These are phyloP conservation scores for Apodemia zela DNA, from an alignment of 2,888 invertebrate species.

Conservation along the genomic window DNA sequence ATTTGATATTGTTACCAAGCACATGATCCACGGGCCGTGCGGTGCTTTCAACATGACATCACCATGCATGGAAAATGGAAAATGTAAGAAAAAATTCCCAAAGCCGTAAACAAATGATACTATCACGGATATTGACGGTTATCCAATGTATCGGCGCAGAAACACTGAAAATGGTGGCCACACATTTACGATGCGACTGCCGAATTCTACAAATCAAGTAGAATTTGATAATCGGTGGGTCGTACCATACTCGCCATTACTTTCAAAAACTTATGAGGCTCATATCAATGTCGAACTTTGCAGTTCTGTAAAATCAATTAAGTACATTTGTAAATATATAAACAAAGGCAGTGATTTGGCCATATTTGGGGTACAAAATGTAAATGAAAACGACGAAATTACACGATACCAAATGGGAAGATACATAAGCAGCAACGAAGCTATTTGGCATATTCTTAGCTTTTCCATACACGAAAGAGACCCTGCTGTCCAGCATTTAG, in stretches of 20 bases:
- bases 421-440: conserved; percentile 36
- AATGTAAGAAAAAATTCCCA: too few relatives aligned
- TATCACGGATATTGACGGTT: too few relatives aligned
- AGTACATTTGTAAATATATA: conserved; percentile 39
- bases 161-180: too few relatives aligned
- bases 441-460: conserved; percentile 35
- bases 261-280: background rate
- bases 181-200: too few relatives aligned
- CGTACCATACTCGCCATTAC: conserved; percentile 24
- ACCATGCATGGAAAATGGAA: too few relatives aligned
- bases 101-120: too few relatives aligned
- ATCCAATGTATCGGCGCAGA: too few relatives aligned
- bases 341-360: conserved; percentile 35
- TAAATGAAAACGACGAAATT: conserved; percentile 22
- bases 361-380: conserved; percentile 32
- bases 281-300: conserved; percentile 27
- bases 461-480: conserved; percentile 33
- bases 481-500: conserved; percentile 31
- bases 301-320: conserved; percentile 21
- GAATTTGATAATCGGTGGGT: conserved; percentile 34
- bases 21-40: too few relatives aligned
- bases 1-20: too few relatives aligned
- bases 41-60: too few relatives aligned
- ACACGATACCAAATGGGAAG: background rate
- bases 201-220: background rate